These are phyloP conservation scores for Ascaphus truei DNA, from an alignment of 2,113 vertebrate species.

Conservation along the genomic window DNA sequence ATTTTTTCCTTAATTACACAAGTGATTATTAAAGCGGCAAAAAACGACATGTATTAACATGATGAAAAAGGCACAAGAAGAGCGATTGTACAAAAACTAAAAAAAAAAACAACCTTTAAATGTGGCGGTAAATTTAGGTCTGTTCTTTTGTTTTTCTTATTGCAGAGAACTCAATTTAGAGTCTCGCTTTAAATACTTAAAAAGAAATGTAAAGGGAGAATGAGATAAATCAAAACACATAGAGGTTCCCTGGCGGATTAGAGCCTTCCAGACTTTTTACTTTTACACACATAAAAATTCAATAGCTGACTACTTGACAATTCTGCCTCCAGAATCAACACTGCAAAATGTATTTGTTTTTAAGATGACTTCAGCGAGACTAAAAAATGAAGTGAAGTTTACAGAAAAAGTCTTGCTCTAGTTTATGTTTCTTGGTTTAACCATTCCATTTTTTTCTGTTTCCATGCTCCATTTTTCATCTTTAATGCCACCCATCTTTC, in stretches of 20 bases:
- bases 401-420: slow-evolving; percentile 15
- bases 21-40: slow-evolving; percentile 66
- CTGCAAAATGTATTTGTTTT: slow-evolving; percentile 27
- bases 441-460: too few species aligned
- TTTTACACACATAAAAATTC: slow-evolving; percentile 26
- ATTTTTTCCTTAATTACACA: slow-evolving; percentile 66
- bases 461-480: too few species aligned
- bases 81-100: not conserved
- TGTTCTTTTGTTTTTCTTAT: too few species aligned
- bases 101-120: not conserved
- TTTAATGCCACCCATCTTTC: too few species aligned
- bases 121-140: not conserved
- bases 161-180: not conserved
- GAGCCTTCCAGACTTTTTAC: slow-evolving; percentile 4
- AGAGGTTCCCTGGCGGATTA: not conserved
- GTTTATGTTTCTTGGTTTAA: not conserved
- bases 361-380: slow-evolving; percentile 15
- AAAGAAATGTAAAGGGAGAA: not conserved
- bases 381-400: slow-evolving; percentile 15
- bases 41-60: slow-evolving; percentile 62
- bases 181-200: not conserved
- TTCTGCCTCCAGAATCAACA: slow-evolving; percentile 28
- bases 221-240: slow-evolving; percentile 5
- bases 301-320: slow-evolving; percentile 25
- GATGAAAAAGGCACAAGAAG: not conserved